A percentile compares a stretch with the other conserved stretches of the same genome.
Evolutionary conservation across 2,797 vertebrate genomes (phyloP).

Genomic region (Trematomus bernacchii): DNA sequence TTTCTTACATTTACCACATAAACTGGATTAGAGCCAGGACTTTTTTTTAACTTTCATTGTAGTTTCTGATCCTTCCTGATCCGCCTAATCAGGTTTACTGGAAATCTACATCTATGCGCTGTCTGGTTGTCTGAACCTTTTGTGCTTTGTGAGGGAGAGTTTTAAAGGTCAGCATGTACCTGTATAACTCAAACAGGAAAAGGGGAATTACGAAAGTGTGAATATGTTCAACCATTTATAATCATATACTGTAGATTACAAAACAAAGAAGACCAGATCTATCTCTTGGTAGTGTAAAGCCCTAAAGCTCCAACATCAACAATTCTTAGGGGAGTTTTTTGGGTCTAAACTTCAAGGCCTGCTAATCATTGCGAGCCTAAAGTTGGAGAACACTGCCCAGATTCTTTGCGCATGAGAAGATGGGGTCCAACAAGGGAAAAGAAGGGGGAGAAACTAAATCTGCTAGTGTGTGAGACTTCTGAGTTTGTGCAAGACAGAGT

Average conservation of each 20-base stretch:
- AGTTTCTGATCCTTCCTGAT: slow-evolving; percentile 12
- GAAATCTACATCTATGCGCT: background rate
- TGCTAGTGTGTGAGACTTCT: slow-evolving; percentile 27
- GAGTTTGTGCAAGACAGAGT: slow-evolving; percentile 36
- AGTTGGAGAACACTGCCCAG: slow-evolving; percentile 55
- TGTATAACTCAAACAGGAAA: background rate
- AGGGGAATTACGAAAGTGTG: background rate
- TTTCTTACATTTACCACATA: slow-evolving; percentile 14
- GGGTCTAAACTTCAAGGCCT: slow-evolving; percentile 33
- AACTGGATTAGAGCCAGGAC: slow-evolving; percentile 12
- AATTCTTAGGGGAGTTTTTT: slow-evolving; percentile 33
- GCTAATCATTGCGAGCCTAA: slow-evolving; percentile 52
- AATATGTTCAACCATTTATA: background rate
- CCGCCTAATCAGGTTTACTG: slow-evolving; percentile 4
- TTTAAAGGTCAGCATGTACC: background rate
- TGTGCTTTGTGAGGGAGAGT: background rate
- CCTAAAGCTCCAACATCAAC: background rate
- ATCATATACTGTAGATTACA: background rate
- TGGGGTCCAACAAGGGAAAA: slow-evolving; percentile 43
- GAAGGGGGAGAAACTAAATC: slow-evolving; percentile 30
- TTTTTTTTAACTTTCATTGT: background rate
- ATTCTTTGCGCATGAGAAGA: slow-evolving; percentile 67
- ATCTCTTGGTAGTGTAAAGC: slow-evolving; percentile 8
- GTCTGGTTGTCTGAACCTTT: background rate
- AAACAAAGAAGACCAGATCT: background rate